Evolutionary conservation across 35 echinoderm and acorn worm genomes (phyloP).

Genomic region (Heliocidaris erythrogramma): DNA sequence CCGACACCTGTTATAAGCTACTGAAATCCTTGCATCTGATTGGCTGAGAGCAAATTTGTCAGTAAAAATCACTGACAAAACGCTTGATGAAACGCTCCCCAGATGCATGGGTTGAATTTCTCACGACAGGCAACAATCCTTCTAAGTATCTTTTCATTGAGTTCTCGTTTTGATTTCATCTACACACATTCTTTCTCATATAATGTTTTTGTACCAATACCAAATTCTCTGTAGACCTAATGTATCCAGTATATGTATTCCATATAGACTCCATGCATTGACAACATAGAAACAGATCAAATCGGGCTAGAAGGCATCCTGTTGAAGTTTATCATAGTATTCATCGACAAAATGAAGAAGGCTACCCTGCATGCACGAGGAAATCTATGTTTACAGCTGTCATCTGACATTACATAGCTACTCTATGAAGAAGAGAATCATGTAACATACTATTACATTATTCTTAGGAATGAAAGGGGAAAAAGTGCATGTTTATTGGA

Average conservation of each 20-base stretch:
- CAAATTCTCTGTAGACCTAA: too few species aligned
- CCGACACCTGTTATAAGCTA: too few species aligned
- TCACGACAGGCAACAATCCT: too few species aligned
- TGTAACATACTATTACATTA: slow-evolving; percentile 12
- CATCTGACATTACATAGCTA: slow-evolving; percentile 9
- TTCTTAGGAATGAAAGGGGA: neutral
- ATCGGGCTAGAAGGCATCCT: neutral
- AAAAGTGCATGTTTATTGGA: slow-evolving; percentile 4
- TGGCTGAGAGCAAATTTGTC: too few species aligned
- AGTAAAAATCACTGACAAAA: too few species aligned
- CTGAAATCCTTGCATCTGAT: too few species aligned
- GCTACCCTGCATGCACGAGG: neutral
- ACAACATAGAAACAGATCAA: neutral
- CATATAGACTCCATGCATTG: neutral
- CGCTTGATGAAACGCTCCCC: too few species aligned
- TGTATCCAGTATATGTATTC: neutral
- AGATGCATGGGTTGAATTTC: too few species aligned
- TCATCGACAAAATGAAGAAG: neutral
- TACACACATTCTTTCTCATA: too few species aligned
- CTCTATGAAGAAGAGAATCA: neutral
- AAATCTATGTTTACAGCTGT: slow-evolving; percentile 17
- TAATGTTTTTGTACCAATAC: too few species aligned
- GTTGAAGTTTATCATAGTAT: neutral
- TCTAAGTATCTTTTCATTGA: too few species aligned
- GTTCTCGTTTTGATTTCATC: too few species aligned